Evolutionary conservation across 1,140 invertebrate genomes (phyloP).

Genomic region (Scylla paramamosain): DNA sequence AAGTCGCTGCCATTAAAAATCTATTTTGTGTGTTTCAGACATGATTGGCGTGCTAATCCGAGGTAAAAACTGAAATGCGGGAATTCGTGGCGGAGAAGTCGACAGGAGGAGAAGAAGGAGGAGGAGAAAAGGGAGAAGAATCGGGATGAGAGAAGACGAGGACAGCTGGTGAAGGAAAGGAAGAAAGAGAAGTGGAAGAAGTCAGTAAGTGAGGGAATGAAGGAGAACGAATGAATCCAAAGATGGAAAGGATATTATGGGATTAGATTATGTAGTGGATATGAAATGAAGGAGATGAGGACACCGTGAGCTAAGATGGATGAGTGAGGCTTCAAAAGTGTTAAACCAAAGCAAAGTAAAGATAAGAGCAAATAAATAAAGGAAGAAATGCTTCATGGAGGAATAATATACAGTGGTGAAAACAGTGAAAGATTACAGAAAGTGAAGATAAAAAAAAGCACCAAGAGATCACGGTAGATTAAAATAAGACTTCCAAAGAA

Average conservation of each 20-base stretch:
- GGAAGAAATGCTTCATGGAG: not conserved
- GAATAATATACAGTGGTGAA: not conserved
- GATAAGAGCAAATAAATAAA: not conserved
- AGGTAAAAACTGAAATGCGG: too few species aligned
- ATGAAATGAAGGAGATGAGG: too few species aligned
- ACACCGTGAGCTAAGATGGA: not conserved
- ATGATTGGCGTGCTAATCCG: too few species aligned
- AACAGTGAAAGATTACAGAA: not conserved
- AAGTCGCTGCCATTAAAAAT: too few species aligned
- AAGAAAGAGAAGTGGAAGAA: too few species aligned
- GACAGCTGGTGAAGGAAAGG: not conserved
- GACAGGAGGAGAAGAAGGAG: not conserved
- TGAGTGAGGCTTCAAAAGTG: not conserved
- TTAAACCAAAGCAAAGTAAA: not conserved
- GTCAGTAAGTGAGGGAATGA: too few species aligned
- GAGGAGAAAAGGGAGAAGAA: not conserved
- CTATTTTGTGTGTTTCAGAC: too few species aligned
- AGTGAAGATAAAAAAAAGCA: not conserved
- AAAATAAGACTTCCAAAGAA: slow-evolving; percentile 1
- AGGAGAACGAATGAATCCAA: too few species aligned
- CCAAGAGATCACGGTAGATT: not conserved
- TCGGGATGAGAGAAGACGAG: not conserved
- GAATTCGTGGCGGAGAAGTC: too few species aligned
- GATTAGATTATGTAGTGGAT: too few species aligned
- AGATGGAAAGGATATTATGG: too few species aligned